These are phyloP conservation scores for Ammodytes dubius DNA, from an alignment of 2,113 vertebrate genomes.

Conservation along the genomic window DNA sequence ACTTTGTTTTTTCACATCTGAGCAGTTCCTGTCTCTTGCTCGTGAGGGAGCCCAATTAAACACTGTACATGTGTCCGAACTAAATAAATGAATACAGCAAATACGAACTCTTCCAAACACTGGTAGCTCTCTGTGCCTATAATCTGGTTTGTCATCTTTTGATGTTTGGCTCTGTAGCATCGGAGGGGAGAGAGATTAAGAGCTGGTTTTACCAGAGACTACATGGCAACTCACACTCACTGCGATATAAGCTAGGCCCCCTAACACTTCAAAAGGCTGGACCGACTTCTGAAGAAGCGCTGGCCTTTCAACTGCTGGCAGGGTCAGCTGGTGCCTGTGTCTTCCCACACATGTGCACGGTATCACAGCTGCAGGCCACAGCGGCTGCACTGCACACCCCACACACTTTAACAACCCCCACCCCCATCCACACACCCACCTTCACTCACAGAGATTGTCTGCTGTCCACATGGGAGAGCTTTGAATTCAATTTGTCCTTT, in stretches of 20 bases:
- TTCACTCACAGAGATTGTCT: slow-evolving; percentile 11
- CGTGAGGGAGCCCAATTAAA: neutral
- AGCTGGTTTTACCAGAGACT: slow-evolving; percentile 42
- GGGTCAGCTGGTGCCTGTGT: slow-evolving; percentile 54
- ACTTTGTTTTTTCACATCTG: too few species aligned
- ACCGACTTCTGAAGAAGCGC: slow-evolving; percentile 67
- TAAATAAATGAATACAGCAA: neutral
- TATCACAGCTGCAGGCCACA: slow-evolving; percentile 51
- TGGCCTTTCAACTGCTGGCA: slow-evolving; percentile 69
- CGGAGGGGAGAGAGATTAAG: slow-evolving; percentile 50
- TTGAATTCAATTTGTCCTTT: slow-evolving; percentile 10
- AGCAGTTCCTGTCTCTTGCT: neutral
- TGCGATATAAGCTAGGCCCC: slow-evolving; percentile 55
- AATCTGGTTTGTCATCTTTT: slow-evolving; percentile 43
- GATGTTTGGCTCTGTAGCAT: slow-evolving; percentile 41
- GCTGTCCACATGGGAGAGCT: slow-evolving; percentile 23
- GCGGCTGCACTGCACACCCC: slow-evolving; percentile 15
- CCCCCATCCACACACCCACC: neutral
- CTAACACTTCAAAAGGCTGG: slow-evolving; percentile 73
- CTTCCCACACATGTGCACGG: slow-evolving; percentile 62
- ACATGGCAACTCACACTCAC: slow-evolving; percentile 41
- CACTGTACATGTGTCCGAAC: neutral
- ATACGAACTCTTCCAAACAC: neutral
- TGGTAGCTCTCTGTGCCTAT: neutral
- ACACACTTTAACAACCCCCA: neutral